These are phyloP conservation scores for Sitta europaea DNA, from an alignment of 2,113 vertebrate species.

Conservation along the genomic window DNA sequence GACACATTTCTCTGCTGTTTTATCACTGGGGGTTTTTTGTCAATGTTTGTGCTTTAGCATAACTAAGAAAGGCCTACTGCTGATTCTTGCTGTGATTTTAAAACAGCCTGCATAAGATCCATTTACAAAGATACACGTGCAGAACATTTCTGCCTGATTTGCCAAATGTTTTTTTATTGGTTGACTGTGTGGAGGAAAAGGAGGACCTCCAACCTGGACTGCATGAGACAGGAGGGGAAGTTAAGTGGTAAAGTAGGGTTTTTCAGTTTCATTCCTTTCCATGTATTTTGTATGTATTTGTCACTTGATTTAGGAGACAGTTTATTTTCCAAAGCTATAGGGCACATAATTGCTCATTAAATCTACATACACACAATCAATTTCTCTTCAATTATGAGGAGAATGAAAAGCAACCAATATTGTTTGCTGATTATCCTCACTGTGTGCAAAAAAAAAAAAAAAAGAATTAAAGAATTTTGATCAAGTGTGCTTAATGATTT, in stretches of 20 bases:
- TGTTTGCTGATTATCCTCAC: neutral
- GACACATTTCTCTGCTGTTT: neutral
- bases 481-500: neutral
- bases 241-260: neutral
- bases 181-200: neutral
- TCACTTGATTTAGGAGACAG: neutral
- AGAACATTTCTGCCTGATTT: neutral
- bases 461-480: neutral
- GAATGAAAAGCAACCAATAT: neutral
- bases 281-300: neutral
- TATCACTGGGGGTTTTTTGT: neutral
- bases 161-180: neutral
- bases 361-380: neutral
- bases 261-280: neutral
- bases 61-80: neutral
- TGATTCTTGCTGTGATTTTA: neutral
- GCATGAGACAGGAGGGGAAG: neutral
- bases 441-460: neutral
- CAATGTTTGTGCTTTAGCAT: neutral
- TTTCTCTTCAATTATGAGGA: no score
- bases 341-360: neutral
- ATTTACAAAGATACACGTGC: neutral
- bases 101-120: neutral
- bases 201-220: neutral
- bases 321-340: neutral